These are phyloP conservation scores for Euura lappo DNA, from an alignment of 1,140 invertebrate genomes.

Conservation along the genomic window DNA sequence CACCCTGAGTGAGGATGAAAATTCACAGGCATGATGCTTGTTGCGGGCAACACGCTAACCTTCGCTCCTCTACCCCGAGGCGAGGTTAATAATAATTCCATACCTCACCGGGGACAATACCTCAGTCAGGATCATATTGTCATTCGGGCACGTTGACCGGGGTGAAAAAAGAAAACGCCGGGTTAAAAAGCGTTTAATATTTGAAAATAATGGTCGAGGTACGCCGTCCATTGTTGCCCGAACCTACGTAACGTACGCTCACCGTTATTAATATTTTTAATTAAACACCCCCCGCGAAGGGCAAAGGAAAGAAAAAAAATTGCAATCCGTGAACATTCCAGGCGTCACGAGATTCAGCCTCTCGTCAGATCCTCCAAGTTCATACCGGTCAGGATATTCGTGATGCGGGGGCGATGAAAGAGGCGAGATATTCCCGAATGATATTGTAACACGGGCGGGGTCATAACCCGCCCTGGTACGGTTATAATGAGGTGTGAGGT, in stretches of 20 bases:
- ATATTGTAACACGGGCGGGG: conserved; percentile 45
- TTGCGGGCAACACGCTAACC: background rate
- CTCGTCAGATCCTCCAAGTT: too few relatives aligned
- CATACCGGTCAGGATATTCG: too few relatives aligned
- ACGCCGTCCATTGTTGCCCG: conserved; percentile 28
- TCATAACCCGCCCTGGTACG: conserved; percentile 43
- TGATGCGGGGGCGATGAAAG: background rate
- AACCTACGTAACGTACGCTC: background rate
- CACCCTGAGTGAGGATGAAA: background rate
- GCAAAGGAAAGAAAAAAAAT: conserved; percentile 22
- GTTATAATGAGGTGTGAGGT: conserved; percentile 50
- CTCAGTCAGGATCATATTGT: background rate
- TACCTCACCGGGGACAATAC: conserved; percentile 7
- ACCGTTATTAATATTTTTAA: conserved; percentile 51
- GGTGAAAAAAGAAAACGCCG: conserved; percentile 20
- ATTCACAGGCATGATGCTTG: background rate
- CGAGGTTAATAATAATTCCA: conserved; percentile 11
- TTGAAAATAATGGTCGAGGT: background rate
- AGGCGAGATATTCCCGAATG: conserved; percentile 37
- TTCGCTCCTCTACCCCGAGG: background rate
- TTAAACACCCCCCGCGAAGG: conserved; percentile 42
- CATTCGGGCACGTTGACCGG: too few relatives aligned
- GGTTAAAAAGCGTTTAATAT: background rate
- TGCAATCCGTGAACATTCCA: too few relatives aligned
- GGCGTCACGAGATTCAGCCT: too few relatives aligned